Percentiles rank a stretch among this genome's conserved stretches.
These are phyloP conservation scores for Lepidurus packardi DNA, from an alignment of 1,140 invertebrate species.

Conservation along the genomic window DNA sequence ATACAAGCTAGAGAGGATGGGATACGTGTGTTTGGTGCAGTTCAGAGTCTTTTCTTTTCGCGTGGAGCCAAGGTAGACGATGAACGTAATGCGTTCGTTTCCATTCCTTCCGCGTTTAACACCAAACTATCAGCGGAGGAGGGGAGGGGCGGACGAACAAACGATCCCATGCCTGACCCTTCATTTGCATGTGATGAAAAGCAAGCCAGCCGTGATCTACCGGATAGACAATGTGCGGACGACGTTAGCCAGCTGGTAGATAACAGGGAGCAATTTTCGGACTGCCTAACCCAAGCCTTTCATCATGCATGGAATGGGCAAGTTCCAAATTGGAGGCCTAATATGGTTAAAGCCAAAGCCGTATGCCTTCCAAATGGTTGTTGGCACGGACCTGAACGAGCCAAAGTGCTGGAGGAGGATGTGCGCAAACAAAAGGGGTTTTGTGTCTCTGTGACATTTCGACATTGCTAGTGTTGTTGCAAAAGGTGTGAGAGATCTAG, in stretches of 20 bases:
- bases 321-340: slow-evolving; percentile 14
- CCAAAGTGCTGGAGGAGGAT: not conserved
- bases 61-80: no score
- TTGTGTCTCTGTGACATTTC: no score
- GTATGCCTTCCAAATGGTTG: not conserved
- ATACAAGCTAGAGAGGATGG: no score
- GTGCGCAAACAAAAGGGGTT: no score
- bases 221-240: not conserved
- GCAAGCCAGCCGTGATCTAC: not conserved
- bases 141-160: slow-evolving; percentile 5
- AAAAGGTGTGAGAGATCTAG: not conserved
- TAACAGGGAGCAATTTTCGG: not conserved
- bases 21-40: no score
- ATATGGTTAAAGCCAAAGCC: not conserved
- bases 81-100: slow-evolving; percentile 10
- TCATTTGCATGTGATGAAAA: slow-evolving; percentile 7
- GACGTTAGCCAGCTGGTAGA: not conserved
- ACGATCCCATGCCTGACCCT: not conserved
- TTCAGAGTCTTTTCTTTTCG: no score
- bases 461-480: not conserved
- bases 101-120: not conserved
- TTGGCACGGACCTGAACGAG: not conserved
- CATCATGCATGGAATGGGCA: not conserved
- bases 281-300: not conserved
- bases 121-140: not conserved